Percentiles rank a stretch among this genome's conserved stretches.
These are phyloP conservation scores for Salvator merianae DNA, from an alignment of 2,113 vertebrate species.

Conservation along the genomic window DNA sequence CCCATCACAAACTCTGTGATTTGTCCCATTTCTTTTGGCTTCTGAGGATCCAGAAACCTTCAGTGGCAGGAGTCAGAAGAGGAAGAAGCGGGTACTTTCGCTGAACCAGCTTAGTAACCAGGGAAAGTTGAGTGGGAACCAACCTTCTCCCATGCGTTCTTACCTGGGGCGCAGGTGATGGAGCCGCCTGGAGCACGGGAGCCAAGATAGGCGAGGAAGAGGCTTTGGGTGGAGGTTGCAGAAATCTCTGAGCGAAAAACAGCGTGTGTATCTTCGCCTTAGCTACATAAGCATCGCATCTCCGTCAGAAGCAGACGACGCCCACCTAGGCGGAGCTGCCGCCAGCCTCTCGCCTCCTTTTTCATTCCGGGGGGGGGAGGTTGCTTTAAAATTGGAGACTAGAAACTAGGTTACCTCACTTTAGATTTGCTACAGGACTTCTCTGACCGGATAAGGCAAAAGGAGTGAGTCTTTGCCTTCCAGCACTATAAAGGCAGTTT, in stretches of 20 bases:
- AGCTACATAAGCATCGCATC: background rate
- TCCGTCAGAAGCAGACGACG: background rate
- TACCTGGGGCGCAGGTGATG: constrained; percentile 18
- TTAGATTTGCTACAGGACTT: no score
- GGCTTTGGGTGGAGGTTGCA: background rate
- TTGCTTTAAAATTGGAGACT: no score
- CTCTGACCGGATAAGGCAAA: no score
- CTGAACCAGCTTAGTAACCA: background rate
- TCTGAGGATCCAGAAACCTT: background rate
- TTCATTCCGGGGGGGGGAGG: no score
- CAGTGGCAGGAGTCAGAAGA: no score
- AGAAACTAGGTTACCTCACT: no score
- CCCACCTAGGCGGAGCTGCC: background rate
- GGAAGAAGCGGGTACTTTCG: no score
- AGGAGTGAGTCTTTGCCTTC: no score
- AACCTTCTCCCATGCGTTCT: background rate
- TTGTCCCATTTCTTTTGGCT: background rate
- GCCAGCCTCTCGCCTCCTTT: background rate
- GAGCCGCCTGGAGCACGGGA: background rate
- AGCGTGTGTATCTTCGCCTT: background rate
- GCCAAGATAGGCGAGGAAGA: background rate
- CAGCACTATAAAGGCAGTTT: no score
- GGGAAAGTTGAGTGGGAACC: background rate
- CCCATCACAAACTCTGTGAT: background rate
- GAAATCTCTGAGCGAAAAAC: background rate